Evolutionary conservation across 2,113 vertebrate genomes (phyloP), one percentile per base, ranked within the genome.

Genomic region (Prochilodus magdalenae): DNA sequence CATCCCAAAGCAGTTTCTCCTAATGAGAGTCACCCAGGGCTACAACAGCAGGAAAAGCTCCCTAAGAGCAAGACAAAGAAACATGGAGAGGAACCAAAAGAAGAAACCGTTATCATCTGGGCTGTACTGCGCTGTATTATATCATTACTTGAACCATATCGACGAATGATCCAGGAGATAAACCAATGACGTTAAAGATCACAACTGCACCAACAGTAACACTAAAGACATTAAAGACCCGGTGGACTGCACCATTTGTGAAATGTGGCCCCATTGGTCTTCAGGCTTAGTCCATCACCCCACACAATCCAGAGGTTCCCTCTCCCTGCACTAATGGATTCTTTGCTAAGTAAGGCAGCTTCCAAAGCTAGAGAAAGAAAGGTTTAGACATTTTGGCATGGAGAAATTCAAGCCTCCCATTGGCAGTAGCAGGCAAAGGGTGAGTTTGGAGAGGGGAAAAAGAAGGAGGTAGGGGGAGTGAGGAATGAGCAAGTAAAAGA

Each of bases 351-450:
- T 85, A 80, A 79, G 82, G 69, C 57, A 76, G 84, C 86, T 76
- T 88, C 82, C 60, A 88, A 86, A 84, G 73, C 85, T 80, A 76
- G 66, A 89, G 87, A 89, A 84, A 87, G 87, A 88, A 80, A 88
- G 73, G 88, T 88, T 82, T 87, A 36, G 53, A 84, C 86, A 89
- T 80, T 88, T 91, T 92, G 87, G 87, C 87, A 87, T 77, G 75
- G 75, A 82, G 83, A 88, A 86, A 82, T 79, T 80, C 86, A 85
- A 78, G 76, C 80, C 85, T 88, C 88, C 87, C 88, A 86, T 83
- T 89, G 89, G 90, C 86, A 82, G 74, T n/a, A 86, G 53, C 59
- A 55, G 53, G 60, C 18, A 33, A 40, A 49, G 36, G 69, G 22
- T 47, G 24, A 81, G 51, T n/a, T 26, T 65, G 22, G 16, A 60